These are phyloP conservation scores for Melanotaenia duboulayi DNA, from an alignment of 2,113 vertebrate genomes.

Conservation along the genomic window DNA sequence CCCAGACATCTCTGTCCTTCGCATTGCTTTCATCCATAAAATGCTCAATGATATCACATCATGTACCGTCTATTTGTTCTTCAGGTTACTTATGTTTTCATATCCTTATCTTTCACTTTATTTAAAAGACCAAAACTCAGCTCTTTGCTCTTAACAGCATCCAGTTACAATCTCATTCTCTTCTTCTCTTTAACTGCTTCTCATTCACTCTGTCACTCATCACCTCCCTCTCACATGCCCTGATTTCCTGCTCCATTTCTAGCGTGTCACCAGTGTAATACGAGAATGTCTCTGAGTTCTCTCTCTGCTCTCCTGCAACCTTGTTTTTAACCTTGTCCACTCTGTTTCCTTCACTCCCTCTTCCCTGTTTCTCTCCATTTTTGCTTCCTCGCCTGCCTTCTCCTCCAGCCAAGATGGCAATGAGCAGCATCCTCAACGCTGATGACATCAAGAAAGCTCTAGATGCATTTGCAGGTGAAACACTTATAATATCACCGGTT, in stretches of 20 bases:
- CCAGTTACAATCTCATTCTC: neutral
- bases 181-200: slow-evolving; percentile 23
- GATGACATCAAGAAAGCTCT: slow-evolving; percentile 87
- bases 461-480: slow-evolving; percentile 83
- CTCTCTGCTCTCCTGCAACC: slow-evolving; percentile 42
- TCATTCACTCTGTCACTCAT: slow-evolving; percentile 54
- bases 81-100: neutral
- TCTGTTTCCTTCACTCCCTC: slow-evolving; percentile 16
- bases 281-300: slow-evolving; percentile 48
- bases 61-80: neutral
- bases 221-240: slow-evolving; percentile 54
- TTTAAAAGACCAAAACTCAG: neutral
- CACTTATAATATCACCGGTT: neutral
- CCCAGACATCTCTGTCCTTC: slow-evolving; percentile 3
- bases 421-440: slow-evolving; percentile 84
- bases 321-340: slow-evolving; percentile 60
- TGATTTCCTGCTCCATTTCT: slow-evolving; percentile 69
- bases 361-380: slow-evolving; percentile 12
- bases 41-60: slow-evolving; percentile 14
- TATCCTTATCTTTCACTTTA: neutral
- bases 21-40: slow-evolving; percentile 6
- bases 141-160: neutral
- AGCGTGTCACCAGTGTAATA: slow-evolving; percentile 52
- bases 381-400: neutral
- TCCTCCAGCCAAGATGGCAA: slow-evolving; percentile 78